A percentile compares a stretch with the other conserved stretches of the same genome.
Evolutionary conservation across 2,113 vertebrate species (phyloP).

Genomic region (Ploceus nigricollis): DNA sequence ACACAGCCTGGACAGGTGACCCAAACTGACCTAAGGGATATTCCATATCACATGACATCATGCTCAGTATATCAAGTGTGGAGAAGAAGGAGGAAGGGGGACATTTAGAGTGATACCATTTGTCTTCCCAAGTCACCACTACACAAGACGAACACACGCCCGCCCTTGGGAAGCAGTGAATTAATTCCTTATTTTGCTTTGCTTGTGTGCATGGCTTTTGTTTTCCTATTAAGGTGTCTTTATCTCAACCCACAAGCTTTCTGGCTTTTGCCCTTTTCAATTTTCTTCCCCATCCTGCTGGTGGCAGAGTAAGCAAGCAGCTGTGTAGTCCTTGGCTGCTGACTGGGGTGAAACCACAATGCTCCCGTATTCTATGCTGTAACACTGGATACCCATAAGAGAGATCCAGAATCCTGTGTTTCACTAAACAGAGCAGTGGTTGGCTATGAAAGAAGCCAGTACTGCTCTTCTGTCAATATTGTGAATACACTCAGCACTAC

Average conservation of each 20-base stretch:
- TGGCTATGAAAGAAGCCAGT: background rate
- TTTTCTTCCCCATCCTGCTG: background rate
- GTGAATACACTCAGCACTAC: background rate
- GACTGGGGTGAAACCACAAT: background rate
- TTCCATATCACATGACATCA: background rate
- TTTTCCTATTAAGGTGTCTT: background rate
- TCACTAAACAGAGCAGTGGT: background rate
- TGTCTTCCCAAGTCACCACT: background rate
- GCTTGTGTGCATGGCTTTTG: background rate
- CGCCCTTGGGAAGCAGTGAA: background rate
- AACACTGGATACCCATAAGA: background rate
- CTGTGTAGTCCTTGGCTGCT: background rate
- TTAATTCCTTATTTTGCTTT: background rate
- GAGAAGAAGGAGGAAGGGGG: background rate
- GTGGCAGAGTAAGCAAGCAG: rapidly evolving
- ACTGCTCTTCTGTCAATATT: background rate
- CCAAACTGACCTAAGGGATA: background rate
- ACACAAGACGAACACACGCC: background rate
- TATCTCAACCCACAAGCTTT: background rate
- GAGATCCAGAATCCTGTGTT: rapidly evolving
- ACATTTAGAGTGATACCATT: background rate
- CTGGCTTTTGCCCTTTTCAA: background rate
- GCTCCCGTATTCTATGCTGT: background rate
- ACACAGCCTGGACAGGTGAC: background rate
- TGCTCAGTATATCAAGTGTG: background rate